Percentiles rank a stretch among this genome's conserved stretches.
phyloP scores from a whole-genome alignment of 2,888 invertebrate genomes.

The Netelia melanura region DNA sequence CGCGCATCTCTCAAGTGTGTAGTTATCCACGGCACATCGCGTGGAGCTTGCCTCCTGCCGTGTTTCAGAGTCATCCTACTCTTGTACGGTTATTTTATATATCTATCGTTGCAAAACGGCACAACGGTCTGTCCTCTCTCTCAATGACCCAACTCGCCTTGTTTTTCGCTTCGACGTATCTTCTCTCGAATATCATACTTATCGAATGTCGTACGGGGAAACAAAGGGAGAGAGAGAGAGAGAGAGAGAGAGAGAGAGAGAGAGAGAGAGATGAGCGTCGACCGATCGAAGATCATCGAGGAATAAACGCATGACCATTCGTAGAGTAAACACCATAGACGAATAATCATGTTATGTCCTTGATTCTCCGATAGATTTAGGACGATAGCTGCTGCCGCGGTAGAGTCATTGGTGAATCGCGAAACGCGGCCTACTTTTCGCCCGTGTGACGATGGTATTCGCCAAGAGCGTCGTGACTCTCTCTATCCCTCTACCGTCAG shows the following conservation, averaged over 20 bases:
- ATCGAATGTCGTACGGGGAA: background rate
- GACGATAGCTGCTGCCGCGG: constrained; percentile 1
- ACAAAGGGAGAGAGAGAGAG: background rate
- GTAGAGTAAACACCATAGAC: background rate
- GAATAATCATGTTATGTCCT: constrained; percentile 36
- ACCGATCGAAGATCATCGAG: too few species aligned
- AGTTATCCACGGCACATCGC: background rate
- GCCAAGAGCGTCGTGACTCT: background rate
- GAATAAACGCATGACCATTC: too few species aligned
- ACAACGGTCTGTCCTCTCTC: background rate
- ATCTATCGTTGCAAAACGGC: background rate
- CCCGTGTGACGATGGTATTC: constrained; percentile 37
- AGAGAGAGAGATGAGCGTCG: too few species aligned
- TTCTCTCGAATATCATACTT: too few species aligned
- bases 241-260: background rate
- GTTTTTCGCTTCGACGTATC: too few species aligned
- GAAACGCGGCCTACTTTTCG: constrained; percentile 65
- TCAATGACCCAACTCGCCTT: background rate
- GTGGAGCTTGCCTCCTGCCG: background rate
- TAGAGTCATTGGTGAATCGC: constrained; percentile 60
- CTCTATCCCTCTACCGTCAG: constrained; percentile 19
- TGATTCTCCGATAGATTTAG: constrained; percentile 52
- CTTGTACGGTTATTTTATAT: background rate
- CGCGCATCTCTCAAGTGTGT: constrained; percentile 3
- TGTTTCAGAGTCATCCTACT: background rate